A percentile compares a stretch with the other conserved stretches of the same genome.
phyloP scores from a whole-genome alignment of 2,888 invertebrate species.

The Drosophila demipolita region DNA sequence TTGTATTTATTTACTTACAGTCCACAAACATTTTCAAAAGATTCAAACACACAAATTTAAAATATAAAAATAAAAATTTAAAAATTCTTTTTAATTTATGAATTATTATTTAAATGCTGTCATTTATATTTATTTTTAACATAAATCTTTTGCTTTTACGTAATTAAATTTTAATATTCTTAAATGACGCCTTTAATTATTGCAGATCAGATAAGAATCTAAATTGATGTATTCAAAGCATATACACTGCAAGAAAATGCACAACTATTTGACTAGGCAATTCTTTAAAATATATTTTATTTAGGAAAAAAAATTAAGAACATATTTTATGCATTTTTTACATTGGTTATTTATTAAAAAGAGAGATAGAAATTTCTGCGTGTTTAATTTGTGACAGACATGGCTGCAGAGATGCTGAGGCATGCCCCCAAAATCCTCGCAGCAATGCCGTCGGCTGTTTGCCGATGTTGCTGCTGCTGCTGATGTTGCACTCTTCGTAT shows the following conservation, averaged over 20 bases:
- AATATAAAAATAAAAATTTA: not conserved
- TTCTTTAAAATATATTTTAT: not conserved
- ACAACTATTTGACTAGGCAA: not conserved
- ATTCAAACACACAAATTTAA: not conserved
- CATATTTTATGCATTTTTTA: not conserved
- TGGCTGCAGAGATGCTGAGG: conserved; percentile 35
- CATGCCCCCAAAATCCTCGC: conserved; percentile 9
- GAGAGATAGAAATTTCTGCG: conserved; percentile 1
- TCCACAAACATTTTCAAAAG: not conserved
- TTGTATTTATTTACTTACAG: not conserved
- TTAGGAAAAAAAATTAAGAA: not conserved
- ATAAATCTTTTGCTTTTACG: conserved; percentile 15
- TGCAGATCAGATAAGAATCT: conserved; percentile 26
- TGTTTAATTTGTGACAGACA: conserved; percentile 27
- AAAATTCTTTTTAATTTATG: not conserved
- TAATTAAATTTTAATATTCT: conserved; percentile 30
- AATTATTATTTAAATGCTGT: not conserved
- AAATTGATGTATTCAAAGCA: conserved; percentile 5
- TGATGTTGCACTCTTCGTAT: conserved; percentile 40
- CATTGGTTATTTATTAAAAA: not conserved
- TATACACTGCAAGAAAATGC: conserved; percentile 14
- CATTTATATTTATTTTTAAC: not conserved
- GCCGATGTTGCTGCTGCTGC: conserved; percentile 14
- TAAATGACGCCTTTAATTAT: conserved; percentile 24
- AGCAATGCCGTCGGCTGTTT: conserved; percentile 30